Percentiles rank a stretch among this genome's conserved stretches.
Evolutionary conservation across 2,888 invertebrate species (phyloP).

Genomic region (Himalopsyche tibetana): DNA sequence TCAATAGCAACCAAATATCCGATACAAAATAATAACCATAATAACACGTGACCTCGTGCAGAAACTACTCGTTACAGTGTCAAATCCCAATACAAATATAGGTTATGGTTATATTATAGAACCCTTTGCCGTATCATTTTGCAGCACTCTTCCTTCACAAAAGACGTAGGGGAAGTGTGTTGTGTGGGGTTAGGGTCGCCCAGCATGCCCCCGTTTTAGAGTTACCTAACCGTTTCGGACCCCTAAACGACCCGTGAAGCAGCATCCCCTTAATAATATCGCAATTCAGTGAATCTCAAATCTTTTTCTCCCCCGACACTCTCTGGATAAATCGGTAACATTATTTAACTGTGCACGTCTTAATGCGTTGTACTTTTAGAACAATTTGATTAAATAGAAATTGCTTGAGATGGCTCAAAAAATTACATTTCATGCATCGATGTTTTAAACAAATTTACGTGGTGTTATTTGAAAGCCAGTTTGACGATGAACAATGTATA

Average conservation of each 20-base stretch:
- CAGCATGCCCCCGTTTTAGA: slow-evolving; percentile 34
- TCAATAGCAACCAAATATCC: slow-evolving; percentile 18
- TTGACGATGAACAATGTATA: too few species aligned
- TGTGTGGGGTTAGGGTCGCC: slow-evolving; percentile 38
- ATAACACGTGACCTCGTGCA: slow-evolving; percentile 42
- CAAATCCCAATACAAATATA: slow-evolving; percentile 42
- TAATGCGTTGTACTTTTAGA: too few species aligned
- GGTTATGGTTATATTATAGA: slow-evolving; percentile 39
- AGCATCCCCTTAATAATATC: slow-evolving; percentile 43
- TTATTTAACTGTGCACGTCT: too few species aligned
- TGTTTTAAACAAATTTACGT: too few species aligned
- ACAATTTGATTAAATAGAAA: too few species aligned
- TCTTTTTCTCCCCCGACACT: not conserved
- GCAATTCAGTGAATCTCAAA: not conserved
- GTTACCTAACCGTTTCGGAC: slow-evolving; percentile 42
- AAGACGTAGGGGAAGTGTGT: slow-evolving; percentile 35
- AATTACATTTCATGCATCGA: too few species aligned
- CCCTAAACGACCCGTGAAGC: slow-evolving; percentile 42
- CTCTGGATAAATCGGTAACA: too few species aligned
- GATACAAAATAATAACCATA: slow-evolving; percentile 36
- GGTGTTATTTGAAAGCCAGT: too few species aligned
- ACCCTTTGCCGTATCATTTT: slow-evolving; percentile 38
- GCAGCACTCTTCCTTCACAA: slow-evolving; percentile 36
- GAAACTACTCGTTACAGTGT: slow-evolving; percentile 38
- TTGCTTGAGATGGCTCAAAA: too few species aligned